A percentile compares a stretch with the other conserved stretches of the same genome.
These are phyloP conservation scores for Omphaloscelis lunosa DNA, from an alignment of 2,888 invertebrate species.

Conservation along the genomic window DNA sequence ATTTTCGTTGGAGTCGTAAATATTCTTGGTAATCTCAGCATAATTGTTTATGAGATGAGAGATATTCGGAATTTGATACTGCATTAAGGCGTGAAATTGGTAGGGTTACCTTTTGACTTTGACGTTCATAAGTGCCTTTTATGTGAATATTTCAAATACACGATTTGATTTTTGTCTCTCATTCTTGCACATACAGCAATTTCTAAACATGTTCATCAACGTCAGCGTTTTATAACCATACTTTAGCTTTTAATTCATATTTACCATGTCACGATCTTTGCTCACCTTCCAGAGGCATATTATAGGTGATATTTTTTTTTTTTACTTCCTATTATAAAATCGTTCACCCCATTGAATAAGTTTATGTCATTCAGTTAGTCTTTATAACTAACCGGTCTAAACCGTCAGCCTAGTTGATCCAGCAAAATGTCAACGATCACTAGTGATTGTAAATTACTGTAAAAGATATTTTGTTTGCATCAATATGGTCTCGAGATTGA, in stretches of 20 bases:
- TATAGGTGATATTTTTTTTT: background rate
- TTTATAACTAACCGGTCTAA: no score
- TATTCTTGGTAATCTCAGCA: constrained; percentile 6
- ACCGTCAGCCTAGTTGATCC: background rate
- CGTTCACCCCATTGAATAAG: background rate
- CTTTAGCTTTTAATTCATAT: no score
- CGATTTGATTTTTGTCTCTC: no score
- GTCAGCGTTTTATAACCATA: no score
- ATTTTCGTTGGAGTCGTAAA: constrained; percentile 17
- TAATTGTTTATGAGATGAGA: background rate
- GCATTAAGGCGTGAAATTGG: background rate
- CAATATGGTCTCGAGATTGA: background rate
- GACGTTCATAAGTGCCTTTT: no score
- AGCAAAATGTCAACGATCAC: background rate
- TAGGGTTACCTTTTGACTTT: background rate
- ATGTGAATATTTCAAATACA: no score
- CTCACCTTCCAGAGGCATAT: background rate
- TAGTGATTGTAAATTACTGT: background rate
- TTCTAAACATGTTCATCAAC: background rate
- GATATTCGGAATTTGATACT: background rate
- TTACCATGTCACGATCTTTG: background rate
- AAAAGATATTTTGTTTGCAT: background rate
- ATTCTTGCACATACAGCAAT: background rate
- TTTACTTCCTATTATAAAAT: background rate
- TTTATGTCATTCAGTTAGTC: background rate